Evolutionary conservation across 2,888 invertebrate species (phyloP).

Genomic region (Tyria jacobaeae): DNA sequence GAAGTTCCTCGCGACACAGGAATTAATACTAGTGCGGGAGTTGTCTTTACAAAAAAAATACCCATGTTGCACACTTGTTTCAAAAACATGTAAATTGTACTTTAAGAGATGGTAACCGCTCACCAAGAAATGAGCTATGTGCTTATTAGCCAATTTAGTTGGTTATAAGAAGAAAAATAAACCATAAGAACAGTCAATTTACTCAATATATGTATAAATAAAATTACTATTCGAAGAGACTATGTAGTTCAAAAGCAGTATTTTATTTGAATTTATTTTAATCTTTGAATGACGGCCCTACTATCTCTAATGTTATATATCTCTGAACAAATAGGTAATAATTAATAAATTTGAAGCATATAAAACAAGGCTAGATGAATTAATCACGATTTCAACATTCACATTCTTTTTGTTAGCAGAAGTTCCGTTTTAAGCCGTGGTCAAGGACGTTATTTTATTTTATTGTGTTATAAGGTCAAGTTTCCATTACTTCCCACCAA

Average conservation of each 20-base stretch:
- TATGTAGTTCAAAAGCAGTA: background rate
- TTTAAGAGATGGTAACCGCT: background rate
- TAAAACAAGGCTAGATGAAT: constrained; percentile 17
- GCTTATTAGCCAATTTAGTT: background rate
- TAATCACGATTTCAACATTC: constrained; percentile 41
- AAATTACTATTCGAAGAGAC: background rate
- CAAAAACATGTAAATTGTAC: background rate
- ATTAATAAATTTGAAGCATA: constrained; percentile 22
- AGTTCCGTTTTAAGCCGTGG: constrained; percentile 28
- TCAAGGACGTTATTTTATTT: constrained; percentile 41
- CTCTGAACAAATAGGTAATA: background rate
- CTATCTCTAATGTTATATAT: background rate
- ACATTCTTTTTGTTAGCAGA: constrained; percentile 31
- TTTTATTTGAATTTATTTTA: background rate
- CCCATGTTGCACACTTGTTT: background rate
- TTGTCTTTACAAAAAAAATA: no score
- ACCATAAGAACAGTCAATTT: no score
- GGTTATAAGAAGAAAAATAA: background rate
- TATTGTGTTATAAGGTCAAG: constrained; percentile 59
- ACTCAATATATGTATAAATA: no score
- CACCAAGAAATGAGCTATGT: background rate
- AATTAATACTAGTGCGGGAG: no score
- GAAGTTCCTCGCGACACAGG: no score
- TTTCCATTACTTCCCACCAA: constrained; percentile 39
- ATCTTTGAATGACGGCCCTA: no score